phyloP scores from a whole-genome alignment of 2,113 vertebrate species.

The Epinephelus fuscoguttatus region DNA sequence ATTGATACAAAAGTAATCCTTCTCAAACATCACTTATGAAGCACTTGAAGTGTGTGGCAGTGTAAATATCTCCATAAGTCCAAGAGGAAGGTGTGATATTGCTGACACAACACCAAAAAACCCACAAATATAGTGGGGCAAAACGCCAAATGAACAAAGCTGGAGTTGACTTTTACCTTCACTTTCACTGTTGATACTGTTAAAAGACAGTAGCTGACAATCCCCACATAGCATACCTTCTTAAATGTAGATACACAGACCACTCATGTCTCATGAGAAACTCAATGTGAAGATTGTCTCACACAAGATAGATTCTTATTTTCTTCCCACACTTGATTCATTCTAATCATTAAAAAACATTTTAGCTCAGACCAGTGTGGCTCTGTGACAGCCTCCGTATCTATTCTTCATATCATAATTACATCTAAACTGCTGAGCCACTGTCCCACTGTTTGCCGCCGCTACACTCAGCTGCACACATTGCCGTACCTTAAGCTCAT shows the following conservation, averaged over 20 bases:
- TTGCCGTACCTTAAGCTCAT: not conserved
- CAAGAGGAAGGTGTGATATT: too few species aligned
- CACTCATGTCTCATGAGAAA: not conserved
- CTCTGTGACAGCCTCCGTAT: conserved; percentile 7
- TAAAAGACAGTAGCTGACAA: too few species aligned
- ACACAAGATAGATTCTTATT: not conserved
- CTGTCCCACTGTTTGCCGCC: conserved; percentile 5
- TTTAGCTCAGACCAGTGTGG: not conserved
- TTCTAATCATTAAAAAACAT: conserved; percentile 3
- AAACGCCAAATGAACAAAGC: too few species aligned
- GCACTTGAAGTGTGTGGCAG: too few species aligned
- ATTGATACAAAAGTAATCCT: too few species aligned
- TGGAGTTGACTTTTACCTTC: too few species aligned
- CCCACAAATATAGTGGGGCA: too few species aligned
- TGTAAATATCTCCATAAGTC: too few species aligned
- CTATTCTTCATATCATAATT: conserved; percentile 33
- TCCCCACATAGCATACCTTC: too few species aligned
- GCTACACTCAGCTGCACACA: conserved; percentile 2
- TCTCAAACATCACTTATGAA: too few species aligned
- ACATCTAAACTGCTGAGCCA: conserved; percentile 21
- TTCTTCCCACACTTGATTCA: not conserved
- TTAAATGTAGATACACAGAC: not conserved
- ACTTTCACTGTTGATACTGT: too few species aligned
- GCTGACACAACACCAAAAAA: too few species aligned
- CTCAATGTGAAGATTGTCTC: not conserved